phyloP scores from a whole-genome alignment of 2,113 vertebrate genomes.

The Chamaea fasciata region DNA sequence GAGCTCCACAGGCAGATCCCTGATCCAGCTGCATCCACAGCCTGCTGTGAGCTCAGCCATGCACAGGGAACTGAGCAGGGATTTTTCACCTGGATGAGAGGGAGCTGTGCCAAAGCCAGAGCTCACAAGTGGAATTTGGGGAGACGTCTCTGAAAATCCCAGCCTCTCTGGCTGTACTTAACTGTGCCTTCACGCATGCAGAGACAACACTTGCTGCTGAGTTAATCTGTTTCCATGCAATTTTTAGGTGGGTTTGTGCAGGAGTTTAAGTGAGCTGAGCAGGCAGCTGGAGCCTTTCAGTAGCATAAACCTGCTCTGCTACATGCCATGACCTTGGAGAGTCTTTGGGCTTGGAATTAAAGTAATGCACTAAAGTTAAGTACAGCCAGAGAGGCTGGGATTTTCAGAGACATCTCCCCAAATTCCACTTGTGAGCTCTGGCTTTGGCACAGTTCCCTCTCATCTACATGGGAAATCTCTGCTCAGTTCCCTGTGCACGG shows the following conservation, averaged over 20 bases:
- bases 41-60: neutral
- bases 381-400: neutral
- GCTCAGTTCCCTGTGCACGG: neutral
- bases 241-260: neutral
- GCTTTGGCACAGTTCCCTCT: neutral
- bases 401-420: neutral
- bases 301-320: neutral
- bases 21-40: neutral
- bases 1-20: neutral
- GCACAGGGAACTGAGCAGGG: neutral
- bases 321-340: neutral
- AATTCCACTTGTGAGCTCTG: neutral
- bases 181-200: accelerated
- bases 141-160: neutral
- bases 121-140: neutral
- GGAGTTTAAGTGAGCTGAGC: neutral
- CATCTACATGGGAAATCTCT: neutral
- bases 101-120: neutral
- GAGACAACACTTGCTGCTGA: neutral
- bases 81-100: neutral
- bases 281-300: neutral
- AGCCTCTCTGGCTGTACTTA: neutral
- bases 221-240: neutral
- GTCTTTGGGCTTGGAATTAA: neutral
- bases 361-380: neutral